phyloP scores from a whole-genome alignment of 2,888 invertebrate species.

The Trissoscelio sp. region DNA sequence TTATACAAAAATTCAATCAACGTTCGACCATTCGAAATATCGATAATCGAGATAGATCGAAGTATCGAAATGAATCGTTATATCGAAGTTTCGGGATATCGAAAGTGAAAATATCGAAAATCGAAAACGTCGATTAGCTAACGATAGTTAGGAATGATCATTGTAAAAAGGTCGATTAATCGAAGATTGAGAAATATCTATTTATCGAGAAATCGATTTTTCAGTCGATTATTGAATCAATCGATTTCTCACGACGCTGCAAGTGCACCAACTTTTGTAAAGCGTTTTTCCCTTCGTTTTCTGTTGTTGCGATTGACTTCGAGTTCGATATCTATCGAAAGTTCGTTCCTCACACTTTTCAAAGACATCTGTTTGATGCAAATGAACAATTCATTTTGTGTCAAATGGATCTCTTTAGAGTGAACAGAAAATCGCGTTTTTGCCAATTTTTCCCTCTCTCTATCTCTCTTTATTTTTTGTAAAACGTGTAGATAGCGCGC shows the following conservation, averaged over 20 bases:
- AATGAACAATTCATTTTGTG: too few relatives aligned
- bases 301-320: slow-evolving; percentile 15
- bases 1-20: not conserved
- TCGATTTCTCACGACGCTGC: slow-evolving; percentile 69
- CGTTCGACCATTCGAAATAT: not conserved
- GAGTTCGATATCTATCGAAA: slow-evolving; percentile 48
- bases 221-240: not conserved
- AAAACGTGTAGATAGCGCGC: too few relatives aligned
- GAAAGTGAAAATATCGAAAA: too few relatives aligned
- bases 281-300: slow-evolving; percentile 27
- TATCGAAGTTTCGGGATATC: too few relatives aligned
- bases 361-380: too few relatives aligned
- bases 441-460: too few relatives aligned
- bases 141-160: not conserved
- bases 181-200: slow-evolving; percentile 20
- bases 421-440: too few relatives aligned
- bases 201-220: slow-evolving; percentile 17
- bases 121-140: not conserved
- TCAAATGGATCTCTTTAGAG: too few relatives aligned
- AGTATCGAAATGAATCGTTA: too few relatives aligned
- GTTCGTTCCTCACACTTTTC: too few relatives aligned
- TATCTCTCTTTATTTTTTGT: too few relatives aligned
- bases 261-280: slow-evolving; percentile 76
- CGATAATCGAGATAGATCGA: not conserved
- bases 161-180: slow-evolving; percentile 9